Evolutionary conservation across 37 sponge, comb jelly and placozoan species (phyloP).

Genomic region (Lycopodina hypogea): DNA sequence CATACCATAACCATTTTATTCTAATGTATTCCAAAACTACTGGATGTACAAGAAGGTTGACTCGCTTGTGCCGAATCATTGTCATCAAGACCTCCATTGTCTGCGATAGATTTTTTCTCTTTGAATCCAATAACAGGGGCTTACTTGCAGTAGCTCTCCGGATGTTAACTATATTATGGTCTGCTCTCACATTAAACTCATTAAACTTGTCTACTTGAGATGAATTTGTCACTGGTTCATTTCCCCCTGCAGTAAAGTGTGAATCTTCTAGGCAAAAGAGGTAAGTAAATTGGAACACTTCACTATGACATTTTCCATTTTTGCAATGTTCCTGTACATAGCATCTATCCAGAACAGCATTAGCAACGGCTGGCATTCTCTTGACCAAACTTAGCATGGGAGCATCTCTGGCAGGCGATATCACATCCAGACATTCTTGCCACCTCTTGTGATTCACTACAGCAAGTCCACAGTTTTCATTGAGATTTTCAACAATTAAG

Average conservation of each 20-base stretch:
- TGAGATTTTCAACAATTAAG: slow-evolving; percentile 30
- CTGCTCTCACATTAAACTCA: too few relatives aligned
- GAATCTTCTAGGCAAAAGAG: slow-evolving; percentile 6
- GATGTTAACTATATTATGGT: too few relatives aligned
- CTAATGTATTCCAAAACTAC: slow-evolving; percentile 53
- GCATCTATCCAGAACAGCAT: slow-evolving; percentile 69
- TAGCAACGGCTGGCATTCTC: slow-evolving; percentile 68
- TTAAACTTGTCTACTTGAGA: too few relatives aligned
- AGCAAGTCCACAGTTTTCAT: slow-evolving; percentile 36
- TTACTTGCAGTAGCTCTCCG: too few relatives aligned
- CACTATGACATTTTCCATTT: background rate
- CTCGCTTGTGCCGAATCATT: slow-evolving; percentile 62
- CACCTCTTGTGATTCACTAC: slow-evolving; percentile 57
- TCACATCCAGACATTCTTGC: slow-evolving; percentile 70
- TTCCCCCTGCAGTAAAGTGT: too few relatives aligned
- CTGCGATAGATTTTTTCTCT: slow-evolving; percentile 3
- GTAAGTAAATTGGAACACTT: slow-evolving; percentile 80
- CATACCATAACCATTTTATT: slow-evolving; percentile 74
- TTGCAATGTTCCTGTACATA: background rate
- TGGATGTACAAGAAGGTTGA: slow-evolving; percentile 63
- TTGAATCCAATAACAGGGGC: too few relatives aligned
- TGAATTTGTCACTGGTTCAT: too few relatives aligned
- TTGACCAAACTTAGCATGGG: slow-evolving; percentile 68
- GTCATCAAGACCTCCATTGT: slow-evolving; percentile 31
- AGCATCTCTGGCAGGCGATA: slow-evolving; percentile 32